phyloP scores from a whole-genome alignment of 1,140 invertebrate species.

The Hetaerina americana region DNA sequence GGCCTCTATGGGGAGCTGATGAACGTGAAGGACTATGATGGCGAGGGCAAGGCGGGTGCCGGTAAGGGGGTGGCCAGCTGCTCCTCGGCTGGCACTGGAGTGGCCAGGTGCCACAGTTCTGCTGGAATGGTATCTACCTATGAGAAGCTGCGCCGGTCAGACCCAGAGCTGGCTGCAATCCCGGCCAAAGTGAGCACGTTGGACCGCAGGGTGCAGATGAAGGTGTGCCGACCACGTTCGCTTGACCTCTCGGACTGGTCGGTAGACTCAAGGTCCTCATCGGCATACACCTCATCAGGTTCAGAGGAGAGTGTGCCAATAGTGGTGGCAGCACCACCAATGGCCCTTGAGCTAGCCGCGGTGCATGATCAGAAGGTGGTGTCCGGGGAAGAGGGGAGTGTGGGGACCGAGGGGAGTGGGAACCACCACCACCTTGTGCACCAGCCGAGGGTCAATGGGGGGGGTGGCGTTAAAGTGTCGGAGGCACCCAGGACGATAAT shows the following conservation, averaged over 20 bases:
- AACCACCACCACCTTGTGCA: constrained; percentile 10
- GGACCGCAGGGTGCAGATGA: constrained; percentile 62
- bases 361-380: background rate
- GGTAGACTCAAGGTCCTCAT: constrained; percentile 70
- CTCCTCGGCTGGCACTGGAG: background rate
- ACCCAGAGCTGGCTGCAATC: constrained; percentile 68
- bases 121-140: constrained; percentile 44
- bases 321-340: constrained; percentile 21
- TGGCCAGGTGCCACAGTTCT: background rate
- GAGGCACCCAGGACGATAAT: constrained; percentile 59
- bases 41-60: constrained; percentile 48
- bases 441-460: constrained; percentile 22
- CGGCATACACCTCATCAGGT: constrained; percentile 62
- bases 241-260: constrained; percentile 78
- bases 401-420: constrained; percentile 12
- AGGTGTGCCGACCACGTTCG: constrained; percentile 61
- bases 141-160: constrained; percentile 55
- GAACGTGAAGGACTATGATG: constrained; percentile 76
- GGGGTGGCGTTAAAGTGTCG: constrained; percentile 27
- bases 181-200: constrained; percentile 57
- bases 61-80: too few species aligned
- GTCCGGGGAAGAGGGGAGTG: background rate
- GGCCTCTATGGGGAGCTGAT: constrained; percentile 80
- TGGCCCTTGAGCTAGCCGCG: background rate
- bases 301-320: constrained; percentile 67